Evolutionary conservation across 2,797 vertebrate species (phyloP).

Genomic region (Sitta carolinensis): DNA sequence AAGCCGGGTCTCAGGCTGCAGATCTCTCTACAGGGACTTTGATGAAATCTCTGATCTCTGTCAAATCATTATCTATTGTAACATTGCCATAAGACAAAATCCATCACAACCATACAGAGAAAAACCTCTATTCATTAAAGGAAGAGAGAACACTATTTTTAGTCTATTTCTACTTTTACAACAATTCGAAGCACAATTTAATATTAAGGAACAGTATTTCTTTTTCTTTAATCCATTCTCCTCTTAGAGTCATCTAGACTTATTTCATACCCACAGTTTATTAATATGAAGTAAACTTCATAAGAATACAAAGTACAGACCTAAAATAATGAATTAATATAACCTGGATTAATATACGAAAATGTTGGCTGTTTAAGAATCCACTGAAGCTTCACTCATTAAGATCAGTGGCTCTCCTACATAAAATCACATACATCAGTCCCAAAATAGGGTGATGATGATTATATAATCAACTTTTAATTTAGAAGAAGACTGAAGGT

Average conservation of each 20-base stretch:
- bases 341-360: conserved; percentile 31
- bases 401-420: conserved; percentile 15
- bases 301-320: not conserved
- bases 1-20: not conserved
- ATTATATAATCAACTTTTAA: not conserved
- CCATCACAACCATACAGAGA: not conserved
- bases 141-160: not conserved
- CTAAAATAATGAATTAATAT: conserved; percentile 41
- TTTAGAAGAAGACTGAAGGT: not conserved
- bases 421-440: not conserved
- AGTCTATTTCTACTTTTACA: not conserved
- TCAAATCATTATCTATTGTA: not conserved
- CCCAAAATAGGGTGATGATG: conserved; percentile 27
- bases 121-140: not conserved
- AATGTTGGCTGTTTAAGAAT: conserved; percentile 10
- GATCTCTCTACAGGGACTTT: not conserved
- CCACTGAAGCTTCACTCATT: conserved; percentile 8
- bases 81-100: not conserved
- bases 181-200: conserved; percentile 3
- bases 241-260: conserved; percentile 8
- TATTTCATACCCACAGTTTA: conserved; percentile 14
- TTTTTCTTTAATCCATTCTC: not conserved
- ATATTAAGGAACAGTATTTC: not conserved
- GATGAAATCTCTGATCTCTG: not conserved
- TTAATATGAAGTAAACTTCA: conserved; percentile 23